A percentile compares a stretch with the other conserved stretches of the same genome.
Evolutionary conservation across 53 echinoderm and acorn worm species (phyloP).

Genomic region (Echinarachnius parma): DNA sequence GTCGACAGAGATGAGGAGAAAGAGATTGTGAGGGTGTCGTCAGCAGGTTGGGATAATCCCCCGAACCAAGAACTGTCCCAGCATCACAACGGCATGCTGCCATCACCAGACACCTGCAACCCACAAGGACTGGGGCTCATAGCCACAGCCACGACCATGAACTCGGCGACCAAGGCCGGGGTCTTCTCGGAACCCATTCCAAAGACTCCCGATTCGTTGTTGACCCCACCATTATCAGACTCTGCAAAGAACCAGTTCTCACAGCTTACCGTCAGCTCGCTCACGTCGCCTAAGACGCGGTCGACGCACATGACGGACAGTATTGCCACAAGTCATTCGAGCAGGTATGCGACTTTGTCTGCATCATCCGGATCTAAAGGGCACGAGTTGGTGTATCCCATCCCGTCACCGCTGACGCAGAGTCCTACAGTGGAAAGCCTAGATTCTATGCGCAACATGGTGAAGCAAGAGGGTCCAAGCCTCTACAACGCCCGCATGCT

Average conservation of each 20-base stretch:
- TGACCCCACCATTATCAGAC: constrained; percentile 77
- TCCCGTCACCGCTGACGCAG: constrained; percentile 48
- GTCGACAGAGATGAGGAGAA: constrained; percentile 2
- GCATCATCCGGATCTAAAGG: neutral
- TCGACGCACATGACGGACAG: constrained; percentile 51
- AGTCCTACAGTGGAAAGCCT: constrained; percentile 45
- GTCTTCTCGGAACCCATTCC: constrained; percentile 52
- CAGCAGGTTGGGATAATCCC: constrained; percentile 76
- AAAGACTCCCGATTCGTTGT: constrained; percentile 60
- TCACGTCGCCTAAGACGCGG: constrained; percentile 55
- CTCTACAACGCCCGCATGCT: constrained; percentile 64
- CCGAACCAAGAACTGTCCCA: constrained; percentile 68
- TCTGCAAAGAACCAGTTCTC: constrained; percentile 63
- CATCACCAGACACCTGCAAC: constrained; percentile 45
- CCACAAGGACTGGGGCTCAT: constrained; percentile 30
- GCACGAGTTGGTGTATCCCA: constrained; percentile 33
- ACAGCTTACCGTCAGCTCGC: constrained; percentile 58
- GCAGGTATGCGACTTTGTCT: constrained; percentile 11
- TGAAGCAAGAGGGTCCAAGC: constrained; percentile 43
- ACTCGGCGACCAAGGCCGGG: constrained; percentile 51
- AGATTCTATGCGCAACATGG: constrained; percentile 31
- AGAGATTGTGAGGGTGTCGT: constrained; percentile 30
- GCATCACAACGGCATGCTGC: constrained; percentile 47
- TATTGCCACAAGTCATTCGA: constrained; percentile 28
- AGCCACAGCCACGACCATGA: constrained; percentile 3